Conservation (phyloP, 1,140 invertebrate genomes). For the Palaemon carinicauda region DNA sequence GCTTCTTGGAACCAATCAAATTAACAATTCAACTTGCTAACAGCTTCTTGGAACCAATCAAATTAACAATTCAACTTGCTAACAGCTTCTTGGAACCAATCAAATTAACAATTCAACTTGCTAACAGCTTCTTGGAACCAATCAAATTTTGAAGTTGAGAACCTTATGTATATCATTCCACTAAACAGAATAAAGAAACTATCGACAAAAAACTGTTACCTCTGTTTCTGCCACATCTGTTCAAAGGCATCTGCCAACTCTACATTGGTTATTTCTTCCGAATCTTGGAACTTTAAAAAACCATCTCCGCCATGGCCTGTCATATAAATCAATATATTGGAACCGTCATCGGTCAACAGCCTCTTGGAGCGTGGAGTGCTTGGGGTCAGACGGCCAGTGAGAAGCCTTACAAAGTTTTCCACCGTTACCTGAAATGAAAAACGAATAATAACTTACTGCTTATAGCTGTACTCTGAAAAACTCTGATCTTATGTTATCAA, state of each 20-base stretch:
- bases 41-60: too few relatives aligned
- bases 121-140: too few relatives aligned
- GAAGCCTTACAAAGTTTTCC: slow-evolving; percentile 95
- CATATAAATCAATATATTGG: slow-evolving; percentile 97
- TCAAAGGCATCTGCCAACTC: slow-evolving; percentile 99
- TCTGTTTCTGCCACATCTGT: slow-evolving; percentile 99
- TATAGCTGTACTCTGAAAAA: neutral
- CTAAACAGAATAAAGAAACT: neutral
- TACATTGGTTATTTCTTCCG: slow-evolving; percentile 98
- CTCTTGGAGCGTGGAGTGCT: slow-evolving; percentile 95
- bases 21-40: too few relatives aligned
- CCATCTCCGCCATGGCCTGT: slow-evolving; percentile 98
- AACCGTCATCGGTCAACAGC: slow-evolving; percentile 93
- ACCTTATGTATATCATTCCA: neutral
- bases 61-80: too few relatives aligned
- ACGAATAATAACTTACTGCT: neutral
- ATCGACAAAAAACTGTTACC: slow-evolving; percentile 67
- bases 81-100: too few relatives aligned
- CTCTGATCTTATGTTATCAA: too few relatives aligned
- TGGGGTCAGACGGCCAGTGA: slow-evolving; percentile 89
- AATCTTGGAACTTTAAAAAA: slow-evolving; percentile 99
- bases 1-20: too few relatives aligned
- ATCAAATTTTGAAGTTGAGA: too few relatives aligned
- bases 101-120: too few relatives aligned
- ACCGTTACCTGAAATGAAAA: slow-evolving; percentile 79